A percentile compares a stretch with the other conserved stretches of the same genome.
phyloP scores from a whole-genome alignment of 2,113 vertebrate species.

The Oxyruncus cristatus region DNA sequence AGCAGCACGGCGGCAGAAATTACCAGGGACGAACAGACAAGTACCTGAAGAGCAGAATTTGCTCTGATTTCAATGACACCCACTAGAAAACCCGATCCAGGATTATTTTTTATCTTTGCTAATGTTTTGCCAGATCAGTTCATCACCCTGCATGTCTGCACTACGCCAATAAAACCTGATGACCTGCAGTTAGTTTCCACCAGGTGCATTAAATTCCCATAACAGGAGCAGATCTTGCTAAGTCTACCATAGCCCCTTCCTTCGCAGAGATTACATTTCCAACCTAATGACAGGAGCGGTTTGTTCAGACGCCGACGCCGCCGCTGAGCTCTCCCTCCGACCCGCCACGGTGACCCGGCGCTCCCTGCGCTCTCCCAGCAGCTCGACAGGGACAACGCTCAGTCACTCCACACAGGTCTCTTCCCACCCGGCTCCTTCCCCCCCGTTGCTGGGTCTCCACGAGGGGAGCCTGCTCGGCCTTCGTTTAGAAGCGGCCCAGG shows the following conservation, averaged over 20 bases:
- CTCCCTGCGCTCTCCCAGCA: background rate
- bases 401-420: rapidly evolving
- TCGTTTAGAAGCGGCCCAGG: rapidly evolving
- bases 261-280: constrained; percentile 52
- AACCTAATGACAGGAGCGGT: constrained; percentile 25
- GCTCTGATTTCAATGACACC: background rate
- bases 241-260: constrained; percentile 47
- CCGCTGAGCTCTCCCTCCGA: background rate
- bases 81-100: background rate
- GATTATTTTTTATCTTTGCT: constrained; percentile 5
- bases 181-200: constrained; percentile 62
- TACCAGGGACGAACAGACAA: background rate
- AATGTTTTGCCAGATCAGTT: constrained; percentile 54
- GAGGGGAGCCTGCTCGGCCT: rapidly evolving
- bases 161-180: constrained; percentile 61
- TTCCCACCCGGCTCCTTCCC: background rate
- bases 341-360: background rate
- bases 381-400: rapidly evolving
- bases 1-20: constrained; percentile 16
- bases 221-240: constrained; percentile 37
- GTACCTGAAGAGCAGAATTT: background rate
- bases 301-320: background rate
- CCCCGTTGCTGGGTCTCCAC: rapidly evolving
- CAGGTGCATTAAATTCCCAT: constrained; percentile 70
- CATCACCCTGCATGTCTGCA: constrained; percentile 43